Conservation (phyloP, 2,113 vertebrate genomes). For the Pygoscelis adeliae region DNA sequence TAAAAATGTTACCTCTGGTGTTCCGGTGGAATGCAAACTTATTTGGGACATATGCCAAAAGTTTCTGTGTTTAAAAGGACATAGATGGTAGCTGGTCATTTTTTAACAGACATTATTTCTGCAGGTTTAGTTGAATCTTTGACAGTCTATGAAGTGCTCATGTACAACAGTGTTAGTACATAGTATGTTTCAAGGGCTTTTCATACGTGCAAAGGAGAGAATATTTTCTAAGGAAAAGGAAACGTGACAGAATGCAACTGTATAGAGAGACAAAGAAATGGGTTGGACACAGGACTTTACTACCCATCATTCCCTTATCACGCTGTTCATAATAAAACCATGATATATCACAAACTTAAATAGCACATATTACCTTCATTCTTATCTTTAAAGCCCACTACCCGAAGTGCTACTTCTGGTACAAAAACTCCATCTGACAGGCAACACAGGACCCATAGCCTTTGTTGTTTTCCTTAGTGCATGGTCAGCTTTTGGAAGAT, state of each 20-base stretch:
- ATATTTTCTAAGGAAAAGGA: not conserved
- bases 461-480: not conserved
- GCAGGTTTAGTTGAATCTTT: not conserved
- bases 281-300: not conserved
- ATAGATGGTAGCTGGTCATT: not conserved
- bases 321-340: not conserved
- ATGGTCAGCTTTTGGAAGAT: not conserved
- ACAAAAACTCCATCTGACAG: not conserved
- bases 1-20: not conserved
- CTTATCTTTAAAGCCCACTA: not conserved
- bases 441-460: not conserved
- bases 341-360: not conserved
- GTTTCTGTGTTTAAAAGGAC: not conserved
- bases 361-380: not conserved
- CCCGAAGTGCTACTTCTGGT: not conserved
- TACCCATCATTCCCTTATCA: not conserved
- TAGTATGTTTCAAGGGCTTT: not conserved
- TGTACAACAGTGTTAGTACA: too few species aligned
- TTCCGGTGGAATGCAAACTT: not conserved
- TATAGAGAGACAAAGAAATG: not conserved
- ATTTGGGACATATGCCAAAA: not conserved
- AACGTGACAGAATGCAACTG: accelerated
- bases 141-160: not conserved
- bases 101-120: not conserved
- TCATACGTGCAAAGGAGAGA: not conserved